Conservation (phyloP, 2,888 invertebrate genomes). For the Prosopocoilus inquinatus region DNA sequence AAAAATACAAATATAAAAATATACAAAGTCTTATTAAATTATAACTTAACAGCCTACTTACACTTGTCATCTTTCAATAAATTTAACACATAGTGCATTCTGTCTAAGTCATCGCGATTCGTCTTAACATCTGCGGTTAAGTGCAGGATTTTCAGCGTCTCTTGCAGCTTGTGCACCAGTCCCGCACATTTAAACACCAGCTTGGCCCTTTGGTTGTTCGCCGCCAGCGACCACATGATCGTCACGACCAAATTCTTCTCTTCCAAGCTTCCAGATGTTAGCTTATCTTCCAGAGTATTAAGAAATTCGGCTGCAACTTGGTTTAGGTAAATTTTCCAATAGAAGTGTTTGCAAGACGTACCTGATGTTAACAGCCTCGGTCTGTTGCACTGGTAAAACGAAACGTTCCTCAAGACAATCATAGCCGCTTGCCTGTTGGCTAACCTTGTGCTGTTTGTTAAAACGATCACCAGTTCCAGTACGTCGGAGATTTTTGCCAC, state of each 20-base stretch:
- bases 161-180: conserved; percentile 51
- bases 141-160: conserved; percentile 50
- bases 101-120: conserved; percentile 35
- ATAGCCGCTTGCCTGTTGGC: conserved; percentile 48
- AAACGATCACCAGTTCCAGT: conserved; percentile 44
- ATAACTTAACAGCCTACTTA: not conserved
- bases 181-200: conserved; percentile 54
- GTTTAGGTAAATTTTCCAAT: not conserved
- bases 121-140: conserved; percentile 42
- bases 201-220: conserved; percentile 69
- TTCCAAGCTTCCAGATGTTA: conserved; percentile 46
- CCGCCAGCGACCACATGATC: conserved; percentile 66
- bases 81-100: conserved; percentile 41
- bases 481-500: conserved; percentile 51
- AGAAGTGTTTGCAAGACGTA: conserved; percentile 31
- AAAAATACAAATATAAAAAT: conserved; percentile 16
- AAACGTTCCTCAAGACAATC: conserved; percentile 55
- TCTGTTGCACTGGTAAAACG: conserved; percentile 56
- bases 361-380: conserved; percentile 55
- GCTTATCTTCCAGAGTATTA: conserved; percentile 49
- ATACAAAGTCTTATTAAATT: conserved; percentile 10
- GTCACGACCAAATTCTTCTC: conserved; percentile 54
- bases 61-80: conserved; percentile 36
- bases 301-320: conserved; percentile 51
- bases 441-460: conserved; percentile 35